Percentiles rank a stretch among this genome's conserved stretches.
Conservation (phyloP, 2,797 vertebrate genomes). For the Diplodus puntazzo region DNA sequence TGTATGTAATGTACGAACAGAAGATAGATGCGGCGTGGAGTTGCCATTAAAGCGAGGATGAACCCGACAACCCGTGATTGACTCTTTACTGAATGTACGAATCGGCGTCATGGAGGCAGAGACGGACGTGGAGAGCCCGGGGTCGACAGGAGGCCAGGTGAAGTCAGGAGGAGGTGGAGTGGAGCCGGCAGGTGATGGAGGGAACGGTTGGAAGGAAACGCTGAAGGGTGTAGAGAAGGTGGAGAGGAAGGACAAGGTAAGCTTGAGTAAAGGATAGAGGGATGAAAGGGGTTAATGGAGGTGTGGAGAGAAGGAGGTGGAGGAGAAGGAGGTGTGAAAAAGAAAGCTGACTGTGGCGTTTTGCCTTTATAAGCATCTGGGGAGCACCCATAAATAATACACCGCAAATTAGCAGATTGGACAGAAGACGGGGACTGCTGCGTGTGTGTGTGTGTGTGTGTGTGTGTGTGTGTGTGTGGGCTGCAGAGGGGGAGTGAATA, state of each 20-base stretch:
- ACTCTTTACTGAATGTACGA: constrained; percentile 12
- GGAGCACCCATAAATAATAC: constrained; percentile 84
- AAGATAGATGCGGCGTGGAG: not conserved
- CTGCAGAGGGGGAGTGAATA: constrained; percentile 22
- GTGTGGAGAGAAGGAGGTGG: not conserved
- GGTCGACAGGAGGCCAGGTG: constrained; percentile 6
- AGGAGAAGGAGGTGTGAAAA: constrained; percentile 26
- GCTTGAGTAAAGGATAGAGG: constrained; percentile 11
- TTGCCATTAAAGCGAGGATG: constrained; percentile 25
- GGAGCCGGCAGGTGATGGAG: constrained; percentile 28
- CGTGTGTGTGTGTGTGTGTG: constrained; percentile 38
- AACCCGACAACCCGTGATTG: constrained; percentile 42
- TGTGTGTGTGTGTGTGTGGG: constrained; percentile 20
- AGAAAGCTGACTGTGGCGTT: constrained; percentile 78
- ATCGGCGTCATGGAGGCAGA: not conserved
- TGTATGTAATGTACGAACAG: constrained; percentile 16
- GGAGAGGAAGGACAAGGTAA: not conserved
- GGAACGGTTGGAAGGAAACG: constrained; percentile 19
- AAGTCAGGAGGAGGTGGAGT: constrained; percentile 5
- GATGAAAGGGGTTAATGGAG: constrained; percentile 12
- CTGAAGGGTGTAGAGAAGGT: constrained; percentile 11
- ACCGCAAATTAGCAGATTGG: constrained; percentile 84
- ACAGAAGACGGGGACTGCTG: constrained; percentile 57
- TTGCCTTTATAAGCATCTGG: constrained; percentile 74
- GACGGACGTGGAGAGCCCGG: constrained; percentile 14